Evolutionary conservation across 2,888 invertebrate genomes (phyloP).

Genomic region (Dromius quadrimaculatus): DNA sequence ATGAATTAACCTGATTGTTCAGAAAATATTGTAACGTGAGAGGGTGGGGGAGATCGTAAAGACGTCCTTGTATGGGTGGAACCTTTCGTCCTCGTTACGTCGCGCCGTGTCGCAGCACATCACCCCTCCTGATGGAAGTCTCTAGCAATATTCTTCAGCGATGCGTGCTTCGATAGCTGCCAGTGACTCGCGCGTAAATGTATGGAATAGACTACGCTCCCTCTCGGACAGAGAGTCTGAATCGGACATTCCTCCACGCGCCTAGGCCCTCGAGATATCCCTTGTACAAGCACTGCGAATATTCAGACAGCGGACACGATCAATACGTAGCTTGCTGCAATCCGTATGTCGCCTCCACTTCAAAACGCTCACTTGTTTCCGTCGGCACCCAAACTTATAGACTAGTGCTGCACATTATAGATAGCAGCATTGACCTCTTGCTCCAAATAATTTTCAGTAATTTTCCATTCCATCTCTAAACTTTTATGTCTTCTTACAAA

Average conservation of each 20-base stretch:
- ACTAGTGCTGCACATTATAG: constrained; percentile 9
- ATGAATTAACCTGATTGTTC: too few relatives aligned
- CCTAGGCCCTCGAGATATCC: constrained; percentile 74
- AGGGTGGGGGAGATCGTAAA: too few relatives aligned
- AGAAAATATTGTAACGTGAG: too few relatives aligned
- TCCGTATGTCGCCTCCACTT: background rate
- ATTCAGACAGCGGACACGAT: constrained; percentile 25
- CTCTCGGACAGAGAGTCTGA: constrained; percentile 95
- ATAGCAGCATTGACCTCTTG: too few relatives aligned
- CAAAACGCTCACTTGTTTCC: background rate
- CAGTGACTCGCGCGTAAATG: constrained; percentile 97
- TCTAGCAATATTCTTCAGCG: constrained; percentile 95
- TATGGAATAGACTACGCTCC: constrained; percentile 97
- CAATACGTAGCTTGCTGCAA: constrained; percentile 21
- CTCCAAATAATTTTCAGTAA: too few relatives aligned
- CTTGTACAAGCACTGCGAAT: constrained; percentile 40
- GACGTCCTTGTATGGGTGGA: too few relatives aligned
- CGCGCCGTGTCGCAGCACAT: too few relatives aligned
- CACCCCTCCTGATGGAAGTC: too few relatives aligned
- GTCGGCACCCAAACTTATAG: background rate
- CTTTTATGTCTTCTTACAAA: too few relatives aligned
- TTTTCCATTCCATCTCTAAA: too few relatives aligned
- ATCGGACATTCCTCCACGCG: constrained; percentile 95
- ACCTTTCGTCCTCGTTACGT: too few relatives aligned
- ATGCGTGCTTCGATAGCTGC: constrained; percentile 95